Percentiles rank a stretch among this genome's conserved stretches.
Conservation (phyloP, 2,888 invertebrate genomes). For the Eupsilia transversa region DNA sequence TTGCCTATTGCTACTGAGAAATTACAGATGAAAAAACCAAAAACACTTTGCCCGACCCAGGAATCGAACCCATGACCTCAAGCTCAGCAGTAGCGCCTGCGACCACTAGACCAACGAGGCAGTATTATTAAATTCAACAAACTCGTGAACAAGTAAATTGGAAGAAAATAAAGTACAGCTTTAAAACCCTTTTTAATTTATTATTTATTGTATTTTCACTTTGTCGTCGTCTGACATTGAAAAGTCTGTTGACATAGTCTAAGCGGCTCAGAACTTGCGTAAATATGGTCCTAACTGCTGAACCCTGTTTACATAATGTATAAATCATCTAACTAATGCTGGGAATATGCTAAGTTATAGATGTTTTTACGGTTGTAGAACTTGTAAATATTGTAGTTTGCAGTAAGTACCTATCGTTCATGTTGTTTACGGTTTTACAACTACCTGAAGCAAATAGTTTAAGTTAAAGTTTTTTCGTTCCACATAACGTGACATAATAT, state of each 20-base stretch:
- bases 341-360: background rate
- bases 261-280: conserved; percentile 1
- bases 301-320: background rate
- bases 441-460: background rate
- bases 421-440: background rate
- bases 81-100: too few relatives aligned
- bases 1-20: too few relatives aligned
- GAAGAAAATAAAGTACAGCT: conserved; percentile 9
- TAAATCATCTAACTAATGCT: conserved; percentile 13
- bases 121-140: background rate
- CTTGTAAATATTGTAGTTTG: background rate
- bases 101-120: too few relatives aligned
- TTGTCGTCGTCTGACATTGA: conserved; percentile 44
- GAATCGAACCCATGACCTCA: too few relatives aligned
- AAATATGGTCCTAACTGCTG: conserved; percentile 10
- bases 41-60: too few relatives aligned
- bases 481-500: background rate
- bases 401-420: background rate
- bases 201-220: conserved; percentile 20
- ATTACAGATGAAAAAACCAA: too few relatives aligned
- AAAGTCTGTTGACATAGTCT: conserved; percentile 17
- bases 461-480: background rate
- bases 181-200: background rate
- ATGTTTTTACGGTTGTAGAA: background rate
- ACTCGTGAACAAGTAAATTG: background rate